Conservation (phyloP, 2,888 invertebrate species). For the Alloplasta piceator region DNA sequence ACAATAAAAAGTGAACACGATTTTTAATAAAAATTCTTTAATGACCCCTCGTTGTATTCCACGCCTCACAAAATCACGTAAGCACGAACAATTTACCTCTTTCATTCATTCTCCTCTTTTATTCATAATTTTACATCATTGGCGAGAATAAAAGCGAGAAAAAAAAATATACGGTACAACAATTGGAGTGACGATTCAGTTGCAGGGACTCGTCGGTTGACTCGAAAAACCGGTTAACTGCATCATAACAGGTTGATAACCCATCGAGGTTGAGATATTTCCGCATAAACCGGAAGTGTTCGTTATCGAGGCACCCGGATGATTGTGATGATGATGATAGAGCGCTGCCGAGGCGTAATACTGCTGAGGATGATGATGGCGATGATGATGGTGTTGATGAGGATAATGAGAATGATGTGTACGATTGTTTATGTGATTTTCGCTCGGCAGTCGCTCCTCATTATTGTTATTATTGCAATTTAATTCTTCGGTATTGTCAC, state of each 20-base stretch:
- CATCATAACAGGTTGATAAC: conserved; percentile 75
- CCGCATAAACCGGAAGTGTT: conserved; percentile 65
- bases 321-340: conserved; percentile 81
- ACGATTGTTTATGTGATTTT: conserved; percentile 64
- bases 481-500: conserved; percentile 29
- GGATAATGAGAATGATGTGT: conserved; percentile 65
- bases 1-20: too few relatives aligned
- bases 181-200: conserved; percentile 62
- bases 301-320: conserved; percentile 66
- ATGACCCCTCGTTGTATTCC: conserved; percentile 8
- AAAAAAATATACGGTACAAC: too few relatives aligned
- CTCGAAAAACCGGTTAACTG: conserved; percentile 72
- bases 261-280: conserved; percentile 69
- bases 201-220: conserved; percentile 78
- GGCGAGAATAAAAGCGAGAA: too few relatives aligned
- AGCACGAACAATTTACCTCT: not conserved
- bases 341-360: conserved; percentile 82
- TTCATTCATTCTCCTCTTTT: too few relatives aligned
- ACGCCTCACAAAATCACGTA: conserved; percentile 16
- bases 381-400: conserved; percentile 72
- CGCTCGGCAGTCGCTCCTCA: conserved; percentile 62
- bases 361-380: conserved; percentile 78
- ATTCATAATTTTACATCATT: too few relatives aligned
- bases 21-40: conserved; percentile 17
- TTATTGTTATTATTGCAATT: conserved; percentile 52